Percentiles rank a stretch among this genome's conserved stretches.
These are phyloP conservation scores for Acleris emargana DNA, from an alignment of 2,888 invertebrate genomes.

Conservation along the genomic window DNA sequence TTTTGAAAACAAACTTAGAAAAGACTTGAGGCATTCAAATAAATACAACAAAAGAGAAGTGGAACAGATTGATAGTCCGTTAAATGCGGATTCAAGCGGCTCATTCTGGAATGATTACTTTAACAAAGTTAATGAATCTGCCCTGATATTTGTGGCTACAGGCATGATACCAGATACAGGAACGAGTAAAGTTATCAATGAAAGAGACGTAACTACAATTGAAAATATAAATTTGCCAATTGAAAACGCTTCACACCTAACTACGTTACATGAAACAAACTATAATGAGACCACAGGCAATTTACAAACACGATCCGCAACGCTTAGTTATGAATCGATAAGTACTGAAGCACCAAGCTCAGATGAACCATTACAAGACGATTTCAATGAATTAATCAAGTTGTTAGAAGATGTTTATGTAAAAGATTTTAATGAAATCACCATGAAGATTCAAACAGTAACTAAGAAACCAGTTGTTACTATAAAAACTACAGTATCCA, in stretches of 20 bases:
- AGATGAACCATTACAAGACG: constrained; percentile 21
- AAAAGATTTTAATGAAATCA: constrained; percentile 37
- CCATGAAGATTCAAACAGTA: not conserved
- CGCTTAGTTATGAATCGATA: not conserved
- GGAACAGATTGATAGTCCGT: constrained; percentile 47
- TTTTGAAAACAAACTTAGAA: not conserved
- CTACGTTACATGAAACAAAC: too few relatives aligned
- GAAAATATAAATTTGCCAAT: too few relatives aligned
- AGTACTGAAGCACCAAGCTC: not conserved
- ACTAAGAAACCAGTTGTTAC: not conserved
- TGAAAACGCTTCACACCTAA: too few relatives aligned
- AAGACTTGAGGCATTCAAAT: constrained; percentile 31
- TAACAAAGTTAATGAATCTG: constrained; percentile 30
- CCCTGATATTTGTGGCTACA: not conserved
- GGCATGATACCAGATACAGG: not conserved
- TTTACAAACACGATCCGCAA: too few relatives aligned
- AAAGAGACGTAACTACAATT: not conserved
- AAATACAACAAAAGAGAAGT: constrained; percentile 43
- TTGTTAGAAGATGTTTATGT: constrained; percentile 44
- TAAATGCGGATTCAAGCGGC: constrained; percentile 52
- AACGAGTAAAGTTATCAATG: not conserved
- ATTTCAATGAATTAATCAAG: constrained; percentile 49
- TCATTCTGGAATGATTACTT: constrained; percentile 56
- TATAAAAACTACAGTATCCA: not conserved
- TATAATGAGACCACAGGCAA: too few relatives aligned